Base-by-base conservation (phyloP, 2,888 invertebrate species). In the Tetragnatha montana region DNA sequence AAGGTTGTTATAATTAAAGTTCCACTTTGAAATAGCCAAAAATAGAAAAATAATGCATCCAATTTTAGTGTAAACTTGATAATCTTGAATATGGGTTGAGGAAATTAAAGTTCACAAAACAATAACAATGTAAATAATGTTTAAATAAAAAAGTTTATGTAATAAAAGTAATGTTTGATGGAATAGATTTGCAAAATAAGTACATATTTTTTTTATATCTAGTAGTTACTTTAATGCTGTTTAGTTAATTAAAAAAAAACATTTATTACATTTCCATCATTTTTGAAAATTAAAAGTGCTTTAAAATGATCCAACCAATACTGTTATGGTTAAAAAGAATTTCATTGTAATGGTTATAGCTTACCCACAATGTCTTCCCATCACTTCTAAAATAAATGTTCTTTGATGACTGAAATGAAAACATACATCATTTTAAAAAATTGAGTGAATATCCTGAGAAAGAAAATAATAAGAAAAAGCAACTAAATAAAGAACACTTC, bases 331-430 rank as follows among this genome's bases (percentile, higher is more conserved):
- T n/a, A n/a, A n/a, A n/a, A n/a, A n/a, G n/a, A n/a, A n/a, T n/a
- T n/a, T n/a, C n/a, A n/a, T n/a, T n/a, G n/a, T n/a, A n/a, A 35
- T 35, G 35, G 35, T 35, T 35, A 35, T 4, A 14, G 94, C 97
- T 95, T 95, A 98, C 97, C 99, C 99, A 94, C 99, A 99, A 94
- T 99, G 98, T 92, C 99, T 96, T 89, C 99, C 99, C 99, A 99
- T 99, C 91, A 99, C 99, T 95, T 99, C 99, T 96, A 99, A 97
- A 94, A 99, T 99, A 94, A 99, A 99, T 92, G 99, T 99, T 92
- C 99, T 96, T 94, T 99, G 99, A 95, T 99, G 99, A 87, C 98
- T 94, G 92, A 76, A 92, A 92, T 49, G 70, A 71, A 78, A 75
- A 81, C 8, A 80, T 68, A 6, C 14, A 79, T 49, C 0, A 17